Evolutionary conservation across 2,888 invertebrate genomes (phyloP), one percentile per base, ranked within the genome.

Genomic region (Cremastinae sp.): DNA sequence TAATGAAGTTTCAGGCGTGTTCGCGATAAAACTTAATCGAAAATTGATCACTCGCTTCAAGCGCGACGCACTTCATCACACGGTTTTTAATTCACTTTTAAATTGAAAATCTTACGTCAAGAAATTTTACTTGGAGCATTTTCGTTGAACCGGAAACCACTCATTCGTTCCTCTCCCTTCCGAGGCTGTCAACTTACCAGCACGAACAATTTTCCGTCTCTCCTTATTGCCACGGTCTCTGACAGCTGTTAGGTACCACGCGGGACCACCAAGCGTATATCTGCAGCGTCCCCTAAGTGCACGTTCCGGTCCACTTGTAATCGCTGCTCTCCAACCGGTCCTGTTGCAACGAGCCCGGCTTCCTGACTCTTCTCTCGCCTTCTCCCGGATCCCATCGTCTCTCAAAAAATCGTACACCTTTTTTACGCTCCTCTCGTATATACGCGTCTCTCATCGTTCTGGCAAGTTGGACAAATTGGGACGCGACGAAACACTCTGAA

Each of bases 281-380:
- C 61, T 47, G 59, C 66, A 59, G 55, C 51, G 75, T 72, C 66
- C 72, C 75, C 72, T 56, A 66, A 62, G 64, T 75, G 66, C 75
- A 66, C 75, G 71, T 71, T 75, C 71, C 75, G 75, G 75, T 75
- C 72, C 72, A 72, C 72, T 75, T 72, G 75, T 75, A 72, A 75
- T 62, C 66, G 72, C 72, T 66, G 72, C 68, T 66, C 72, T 72
- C 71, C 75, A 53, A 75, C 75, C 75, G 75, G 75, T 75, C 75
- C 66, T 68, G 72, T 49, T 56, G 47, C 56, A 37, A 37, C 35
- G 53, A 71, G 35, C 37, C 37, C 41, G 55, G 75, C 61, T 66
- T 72, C 51, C 71, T 62, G 68, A 71, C 71, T 75, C 59, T 59
- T 43, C 22, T 37, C 51, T 59, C 53, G 35, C 64, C 43, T 20